A percentile compares a stretch with the other conserved stretches of the same genome.
Conservation (phyloP, 1,140 invertebrate species). For the Riptortus pedestris region DNA sequence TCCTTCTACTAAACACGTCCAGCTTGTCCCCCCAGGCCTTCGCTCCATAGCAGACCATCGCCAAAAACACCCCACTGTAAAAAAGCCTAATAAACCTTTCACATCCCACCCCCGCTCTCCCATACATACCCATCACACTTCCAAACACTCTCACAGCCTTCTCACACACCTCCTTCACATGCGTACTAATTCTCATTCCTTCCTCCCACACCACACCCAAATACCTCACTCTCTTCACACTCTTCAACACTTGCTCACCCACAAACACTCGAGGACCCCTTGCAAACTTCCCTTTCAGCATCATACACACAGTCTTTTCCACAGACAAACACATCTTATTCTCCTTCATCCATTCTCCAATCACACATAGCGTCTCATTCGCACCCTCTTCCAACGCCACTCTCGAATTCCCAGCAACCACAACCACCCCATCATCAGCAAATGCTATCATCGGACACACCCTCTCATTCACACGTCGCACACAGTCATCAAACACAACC, state of each 20-base stretch:
- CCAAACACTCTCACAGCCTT: slow-evolving; percentile 3
- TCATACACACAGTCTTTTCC: background rate
- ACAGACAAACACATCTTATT: background rate
- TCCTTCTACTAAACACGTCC: background rate
- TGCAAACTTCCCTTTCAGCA: background rate
- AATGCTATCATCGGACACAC: background rate
- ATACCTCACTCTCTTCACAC: background rate
- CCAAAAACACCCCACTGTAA: background rate
- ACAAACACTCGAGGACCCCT: background rate
- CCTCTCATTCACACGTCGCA: background rate
- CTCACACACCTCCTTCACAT: background rate
- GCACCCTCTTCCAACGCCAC: background rate
- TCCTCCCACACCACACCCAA: background rate
- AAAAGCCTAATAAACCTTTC: background rate
- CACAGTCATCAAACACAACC: background rate
- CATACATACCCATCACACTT: background rate
- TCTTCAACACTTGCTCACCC: background rate
- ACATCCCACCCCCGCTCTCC: background rate
- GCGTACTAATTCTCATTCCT: background rate
- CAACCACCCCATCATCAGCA: background rate
- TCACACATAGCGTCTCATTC: background rate
- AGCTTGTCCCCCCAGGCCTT: background rate
- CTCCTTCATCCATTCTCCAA: background rate
- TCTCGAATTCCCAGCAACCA: background rate
- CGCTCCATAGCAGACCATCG: background rate